phyloP scores from a whole-genome alignment of 2,888 invertebrate species.

The Drosophila prostipennis region DNA sequence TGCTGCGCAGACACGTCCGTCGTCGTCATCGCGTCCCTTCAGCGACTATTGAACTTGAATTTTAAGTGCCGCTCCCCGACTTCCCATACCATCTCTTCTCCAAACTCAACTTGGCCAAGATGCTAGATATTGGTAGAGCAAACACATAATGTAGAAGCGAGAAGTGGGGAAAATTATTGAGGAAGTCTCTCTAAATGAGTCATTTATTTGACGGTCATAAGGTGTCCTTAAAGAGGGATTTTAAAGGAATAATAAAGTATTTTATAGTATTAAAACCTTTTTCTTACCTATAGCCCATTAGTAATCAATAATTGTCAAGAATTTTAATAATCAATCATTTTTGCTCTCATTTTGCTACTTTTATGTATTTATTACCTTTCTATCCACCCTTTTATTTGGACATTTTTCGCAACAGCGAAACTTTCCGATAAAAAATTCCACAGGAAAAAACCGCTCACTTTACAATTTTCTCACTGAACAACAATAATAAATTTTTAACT shows the following conservation, averaged over 20 bases:
- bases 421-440: conserved; percentile 6
- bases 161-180: not conserved
- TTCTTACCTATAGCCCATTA: no score
- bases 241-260: not conserved
- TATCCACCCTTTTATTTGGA: not conserved
- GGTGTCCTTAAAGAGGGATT: not conserved
- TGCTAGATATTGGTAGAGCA: conserved; percentile 11
- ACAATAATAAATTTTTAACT: conserved; percentile 27
- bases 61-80: conserved; percentile 59
- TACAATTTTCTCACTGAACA: conserved; percentile 2
- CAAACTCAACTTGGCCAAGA: conserved; percentile 21
- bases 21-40: conserved; percentile 31
- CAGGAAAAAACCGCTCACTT: not conserved
- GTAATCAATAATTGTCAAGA: not conserved
- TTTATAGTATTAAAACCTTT: no score
- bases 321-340: not conserved
- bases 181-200: conserved; percentile 6
- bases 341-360: not conserved
- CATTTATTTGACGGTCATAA: not conserved
- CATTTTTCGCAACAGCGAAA: not conserved
- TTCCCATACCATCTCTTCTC: conserved; percentile 6
- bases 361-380: conserved; percentile 1
- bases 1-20: conserved; percentile 72
- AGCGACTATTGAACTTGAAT: conserved; percentile 74
- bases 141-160: not conserved